These are phyloP conservation scores for Zenarchopterus dispar DNA, from an alignment of 2,797 vertebrate genomes.

Conservation along the genomic window DNA sequence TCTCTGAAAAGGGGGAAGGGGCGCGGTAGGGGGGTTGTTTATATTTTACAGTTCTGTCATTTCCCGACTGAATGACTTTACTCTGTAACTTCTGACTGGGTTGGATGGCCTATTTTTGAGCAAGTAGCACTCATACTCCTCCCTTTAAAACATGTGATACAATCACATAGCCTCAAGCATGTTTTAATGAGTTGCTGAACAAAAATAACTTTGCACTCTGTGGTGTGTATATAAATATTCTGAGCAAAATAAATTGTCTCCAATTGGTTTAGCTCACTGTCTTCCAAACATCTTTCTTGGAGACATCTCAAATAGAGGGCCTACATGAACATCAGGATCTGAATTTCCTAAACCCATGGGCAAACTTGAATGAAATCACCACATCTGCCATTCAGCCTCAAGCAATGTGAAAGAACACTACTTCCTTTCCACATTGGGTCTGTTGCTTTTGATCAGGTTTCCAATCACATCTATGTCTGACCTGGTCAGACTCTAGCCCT, in stretches of 20 bases:
- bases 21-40: too few species aligned
- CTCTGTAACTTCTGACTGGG: conserved; percentile 30
- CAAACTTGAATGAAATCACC: conserved; percentile 49
- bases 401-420: conserved; percentile 37
- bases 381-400: conserved; percentile 38
- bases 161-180: conserved; percentile 65
- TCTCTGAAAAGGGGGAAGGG: conserved; percentile 19
- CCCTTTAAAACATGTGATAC: conserved; percentile 65
- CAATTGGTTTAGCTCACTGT: conserved; percentile 20
- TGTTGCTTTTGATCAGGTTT: conserved; percentile 64
- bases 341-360: conserved; percentile 14
- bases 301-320: conserved; percentile 18
- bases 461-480: conserved; percentile 60
- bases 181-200: conserved; percentile 75
- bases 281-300: conserved; percentile 23
- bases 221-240: conserved; percentile 57
- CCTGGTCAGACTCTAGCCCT: conserved; percentile 42
- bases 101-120: conserved; percentile 71
- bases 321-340: conserved; percentile 15
- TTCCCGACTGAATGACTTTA: conserved; percentile 42
- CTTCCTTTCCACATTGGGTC: conserved; percentile 33
- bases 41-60: conserved; percentile 32
- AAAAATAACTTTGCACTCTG: conserved; percentile 66
- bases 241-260: conserved; percentile 49
- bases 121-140: conserved; percentile 37